Evolutionary conservation across 2,888 invertebrate genomes (phyloP), one percentile per base, ranked within the genome.

Genomic region (Drosophila hawaiiensis): DNA sequence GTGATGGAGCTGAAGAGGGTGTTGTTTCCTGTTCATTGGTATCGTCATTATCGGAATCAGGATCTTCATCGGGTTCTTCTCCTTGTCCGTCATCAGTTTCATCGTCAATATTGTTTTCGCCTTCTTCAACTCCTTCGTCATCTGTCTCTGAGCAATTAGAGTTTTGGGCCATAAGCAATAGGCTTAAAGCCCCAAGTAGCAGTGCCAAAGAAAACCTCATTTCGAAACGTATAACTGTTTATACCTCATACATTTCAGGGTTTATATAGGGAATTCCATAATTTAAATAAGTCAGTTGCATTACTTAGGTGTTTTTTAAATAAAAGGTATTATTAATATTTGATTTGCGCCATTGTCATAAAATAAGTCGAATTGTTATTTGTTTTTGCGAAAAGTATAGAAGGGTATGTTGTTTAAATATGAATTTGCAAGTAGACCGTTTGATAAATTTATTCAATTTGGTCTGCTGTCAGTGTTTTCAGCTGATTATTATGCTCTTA

Each of bases 301-400:
- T 47, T 73, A 54, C 47, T 41, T 67, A 73, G 31, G 35, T 73
- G 73, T 73, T 56, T 28, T 7, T 7, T 28, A 39, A 33, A 19
- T 14, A 19, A 10, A 16, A 19, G 33, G 10, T 14, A 4, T 37
- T 37, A 22, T 12, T 12, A 0, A 43, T 2, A 22, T 41, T 41
- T 25, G 4, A 25, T 37, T 25, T 19, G 25, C 12, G 55, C 6
- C 6, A 55, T 35, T 54, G 25, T 19, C 9, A 35, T 25, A 4
- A 53, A 33, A 53, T 31, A 22, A 16, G 16, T 16, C 22, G 3
- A 37, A 37, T 19, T 37, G 22, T 33, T 22, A 6, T 33, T 33
- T 33, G 22, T 33, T 31, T n/a, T 43, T n/a, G 43, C 41, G 7
- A 19, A 37, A 37, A 16, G 37, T 19, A 19, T 7, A 37, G 19